Evolutionary conservation across 2,888 invertebrate genomes (phyloP).

Genomic region (Vanessa cardui): DNA sequence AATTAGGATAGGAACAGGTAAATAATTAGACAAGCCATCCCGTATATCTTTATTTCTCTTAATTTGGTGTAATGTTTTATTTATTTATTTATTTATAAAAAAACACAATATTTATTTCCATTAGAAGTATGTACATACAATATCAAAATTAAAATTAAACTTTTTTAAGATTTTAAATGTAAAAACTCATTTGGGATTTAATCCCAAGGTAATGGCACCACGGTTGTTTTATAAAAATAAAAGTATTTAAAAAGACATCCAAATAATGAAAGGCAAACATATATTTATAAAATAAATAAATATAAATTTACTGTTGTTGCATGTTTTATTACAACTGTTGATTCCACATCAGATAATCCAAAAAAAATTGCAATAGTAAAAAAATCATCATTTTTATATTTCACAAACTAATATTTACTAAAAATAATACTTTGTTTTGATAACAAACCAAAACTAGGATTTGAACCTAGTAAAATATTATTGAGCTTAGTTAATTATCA

Average conservation of each 20-base stretch:
- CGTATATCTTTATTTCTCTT: slow-evolving; percentile 52
- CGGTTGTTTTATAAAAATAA: slow-evolving; percentile 51
- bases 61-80: slow-evolving; percentile 18
- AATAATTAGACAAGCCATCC: slow-evolving; percentile 57
- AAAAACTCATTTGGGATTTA: slow-evolving; percentile 18
- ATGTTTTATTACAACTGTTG: slow-evolving; percentile 3
- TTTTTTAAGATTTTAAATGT: not conserved
- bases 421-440: no score
- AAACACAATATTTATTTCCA: slow-evolving; percentile 15
- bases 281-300: not conserved
- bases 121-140: no score
- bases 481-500: not conserved
- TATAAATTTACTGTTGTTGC: slow-evolving; percentile 23
- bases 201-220: slow-evolving; percentile 69
- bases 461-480: slow-evolving; percentile 36
- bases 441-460: slow-evolving; percentile 23
- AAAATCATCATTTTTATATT: not conserved
- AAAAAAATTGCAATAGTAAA: no score
- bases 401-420: no score
- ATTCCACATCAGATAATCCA: not conserved
- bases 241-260: slow-evolving; percentile 30
- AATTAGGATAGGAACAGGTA: slow-evolving; percentile 48
- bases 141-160: not conserved
- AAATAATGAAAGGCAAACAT: slow-evolving; percentile 30
- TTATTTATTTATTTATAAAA: slow-evolving; percentile 37